phyloP scores from a whole-genome alignment of 2,797 vertebrate genomes.

The Syngnathus rostellatus region DNA sequence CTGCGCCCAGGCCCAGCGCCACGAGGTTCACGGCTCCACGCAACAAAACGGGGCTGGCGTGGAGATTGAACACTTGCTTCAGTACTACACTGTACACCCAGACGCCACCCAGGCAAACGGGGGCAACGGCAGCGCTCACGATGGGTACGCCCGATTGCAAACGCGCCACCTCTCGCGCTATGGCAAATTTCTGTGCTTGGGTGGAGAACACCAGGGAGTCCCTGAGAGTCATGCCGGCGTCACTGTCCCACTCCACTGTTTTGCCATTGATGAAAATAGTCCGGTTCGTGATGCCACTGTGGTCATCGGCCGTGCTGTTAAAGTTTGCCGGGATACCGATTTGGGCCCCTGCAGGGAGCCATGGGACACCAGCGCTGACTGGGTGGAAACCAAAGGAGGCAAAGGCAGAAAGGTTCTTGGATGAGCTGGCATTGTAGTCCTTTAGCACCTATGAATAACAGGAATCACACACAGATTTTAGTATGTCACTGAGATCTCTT shows the following conservation, averaged over 20 bases:
- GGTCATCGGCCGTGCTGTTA: conserved; percentile 62
- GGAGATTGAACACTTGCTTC: conserved; percentile 78
- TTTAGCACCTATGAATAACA: conserved; percentile 59
- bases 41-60: conserved; percentile 58
- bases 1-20: conserved; percentile 62
- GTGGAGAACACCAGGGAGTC: conserved; percentile 75
- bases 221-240: conserved; percentile 64
- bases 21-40: conserved; percentile 66
- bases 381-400: conserved; percentile 83
- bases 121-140: conserved; percentile 69
- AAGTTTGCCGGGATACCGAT: conserved; percentile 87
- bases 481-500: background rate
- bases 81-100: conserved; percentile 69
- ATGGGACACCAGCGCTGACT: conserved; percentile 80
- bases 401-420: conserved; percentile 69
- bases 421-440: conserved; percentile 61
- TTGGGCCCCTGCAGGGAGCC: conserved; percentile 75
- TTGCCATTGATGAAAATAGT: conserved; percentile 74
- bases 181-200: conserved; percentile 80
- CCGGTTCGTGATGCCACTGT: conserved; percentile 66
- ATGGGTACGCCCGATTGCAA: conserved; percentile 67
- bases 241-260: conserved; percentile 76
- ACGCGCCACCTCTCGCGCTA: conserved; percentile 79
- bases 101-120: conserved; percentile 73
- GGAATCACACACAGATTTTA: background rate